Percentiles rank a stretch among this genome's conserved stretches.
These are phyloP conservation scores for Nannoperca obscura DNA, from an alignment of 2,797 vertebrate genomes.

Conservation along the genomic window DNA sequence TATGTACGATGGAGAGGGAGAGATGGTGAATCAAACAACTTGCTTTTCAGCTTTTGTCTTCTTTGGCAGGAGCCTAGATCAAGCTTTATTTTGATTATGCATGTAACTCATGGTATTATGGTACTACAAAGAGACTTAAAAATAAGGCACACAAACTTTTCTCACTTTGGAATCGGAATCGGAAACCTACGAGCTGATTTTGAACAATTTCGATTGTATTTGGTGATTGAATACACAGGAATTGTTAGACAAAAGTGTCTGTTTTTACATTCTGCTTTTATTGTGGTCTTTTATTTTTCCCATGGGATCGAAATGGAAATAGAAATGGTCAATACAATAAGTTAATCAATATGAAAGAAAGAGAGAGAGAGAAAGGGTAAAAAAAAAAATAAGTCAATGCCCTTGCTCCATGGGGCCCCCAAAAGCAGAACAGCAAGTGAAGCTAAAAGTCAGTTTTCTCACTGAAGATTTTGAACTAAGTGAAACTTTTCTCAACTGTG, in stretches of 20 bases:
- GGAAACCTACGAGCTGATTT: constrained; percentile 12
- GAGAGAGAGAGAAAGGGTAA: not conserved
- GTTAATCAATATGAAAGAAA: constrained; percentile 17
- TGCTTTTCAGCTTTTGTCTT: constrained; percentile 37
- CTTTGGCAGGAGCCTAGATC: constrained; percentile 35
- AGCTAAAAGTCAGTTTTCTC: constrained; percentile 35
- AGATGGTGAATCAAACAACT: constrained; percentile 20
- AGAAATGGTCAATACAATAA: constrained; percentile 11
- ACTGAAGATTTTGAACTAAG: not conserved
- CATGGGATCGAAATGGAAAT: constrained; percentile 9
- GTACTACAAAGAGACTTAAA: constrained; percentile 23
- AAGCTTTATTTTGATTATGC: constrained; percentile 26
- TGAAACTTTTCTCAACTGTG: constrained; percentile 12
- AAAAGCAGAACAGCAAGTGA: constrained; percentile 32
- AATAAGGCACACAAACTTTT: constrained; percentile 9
- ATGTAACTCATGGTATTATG: constrained; percentile 11
- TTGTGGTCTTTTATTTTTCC: not conserved
- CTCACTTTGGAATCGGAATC: not conserved
- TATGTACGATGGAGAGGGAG: constrained; percentile 1
- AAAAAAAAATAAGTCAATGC: constrained; percentile 16
- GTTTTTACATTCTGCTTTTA: not conserved
- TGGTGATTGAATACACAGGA: not conserved
- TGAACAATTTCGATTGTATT: constrained; percentile 11
- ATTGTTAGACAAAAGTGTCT: not conserved
- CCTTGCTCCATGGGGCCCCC: not conserved